Evolutionary conservation across 2,797 vertebrate species (phyloP), one percentile per base, ranked within the genome.

Genomic region (Pygocentrus nattereri): DNA sequence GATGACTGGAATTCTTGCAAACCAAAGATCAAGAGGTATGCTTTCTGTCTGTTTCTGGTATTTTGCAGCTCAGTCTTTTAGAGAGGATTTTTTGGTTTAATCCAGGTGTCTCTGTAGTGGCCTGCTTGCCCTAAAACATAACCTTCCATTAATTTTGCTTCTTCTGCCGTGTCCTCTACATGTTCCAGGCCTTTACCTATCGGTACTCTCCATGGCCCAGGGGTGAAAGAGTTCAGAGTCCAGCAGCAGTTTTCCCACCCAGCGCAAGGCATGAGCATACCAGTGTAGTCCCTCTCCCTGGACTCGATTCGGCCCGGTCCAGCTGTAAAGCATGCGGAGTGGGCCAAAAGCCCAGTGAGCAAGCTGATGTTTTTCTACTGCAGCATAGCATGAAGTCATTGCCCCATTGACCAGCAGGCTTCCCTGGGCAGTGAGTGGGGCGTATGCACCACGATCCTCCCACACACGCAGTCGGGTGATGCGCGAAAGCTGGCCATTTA

Each of bases 331-430:
- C 31, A 97, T 91, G 82, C 97, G 90, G 11, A 99, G 92, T 0
- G 97, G 97, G 86, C 92, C 93, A 83, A 98, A 97, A 44, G 95
- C 97, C 93, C 95, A 82, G 90, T 98, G 97, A 2, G 97, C 97
- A 83, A 98, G 89, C 41, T 74, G 78, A 78, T 98, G 97, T 81
- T 94, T 92, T 75, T 95, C 93, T 88, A 99, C 91, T 2, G 94
- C 88, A 0, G 97, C 97, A 0, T 97, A 98, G 91, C 97, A 98
- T 7, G 97, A 99, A 54, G 95, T 94, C 79, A 96, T 93, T 83
- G 98, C 93, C 0, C 95, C 94, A 0, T 98, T 94, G 79, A 98
- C 97, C 88, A 98, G 95, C 83, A 99, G 77, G 0, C 97, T 98
- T 74, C 97, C 97, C 0, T 96, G 95, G 81, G 85, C 91, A 0